Evolutionary conservation across 2,113 vertebrate species (phyloP).

Genomic region (Sisor rabdophorus): DNA sequence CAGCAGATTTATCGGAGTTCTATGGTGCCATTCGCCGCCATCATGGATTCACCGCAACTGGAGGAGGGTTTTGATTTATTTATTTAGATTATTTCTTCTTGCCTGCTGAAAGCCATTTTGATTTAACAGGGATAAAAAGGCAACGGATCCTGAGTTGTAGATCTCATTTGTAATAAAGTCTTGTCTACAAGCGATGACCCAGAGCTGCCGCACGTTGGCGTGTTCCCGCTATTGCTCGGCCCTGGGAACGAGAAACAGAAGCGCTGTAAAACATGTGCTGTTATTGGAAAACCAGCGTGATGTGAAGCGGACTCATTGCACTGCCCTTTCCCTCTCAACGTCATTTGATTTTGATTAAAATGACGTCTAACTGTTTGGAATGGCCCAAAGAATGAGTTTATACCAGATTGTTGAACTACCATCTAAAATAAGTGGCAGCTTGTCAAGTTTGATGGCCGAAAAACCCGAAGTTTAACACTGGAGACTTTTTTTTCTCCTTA

Average conservation of each 20-base stretch:
- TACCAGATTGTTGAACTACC: too few species aligned
- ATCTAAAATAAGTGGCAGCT: not conserved
- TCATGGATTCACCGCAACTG: conserved; percentile 59
- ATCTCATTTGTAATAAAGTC: conserved; percentile 42
- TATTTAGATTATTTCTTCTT: conserved; percentile 54
- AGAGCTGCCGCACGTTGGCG: too few species aligned
- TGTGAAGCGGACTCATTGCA: not conserved
- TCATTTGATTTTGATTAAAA: too few species aligned
- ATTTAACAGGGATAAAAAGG: conserved; percentile 46
- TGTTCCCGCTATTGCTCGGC: not conserved
- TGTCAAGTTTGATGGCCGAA: not conserved
- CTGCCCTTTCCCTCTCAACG: too few species aligned
- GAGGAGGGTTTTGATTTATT: conserved; percentile 62
- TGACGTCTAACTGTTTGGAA: too few species aligned
- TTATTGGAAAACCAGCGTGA: not conserved
- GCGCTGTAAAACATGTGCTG: not conserved
- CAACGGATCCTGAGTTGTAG: conserved; percentile 30
- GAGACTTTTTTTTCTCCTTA: not conserved
- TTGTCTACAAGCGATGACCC: conserved; percentile 22
- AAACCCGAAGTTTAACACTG: not conserved
- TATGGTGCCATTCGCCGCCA: conserved; percentile 51
- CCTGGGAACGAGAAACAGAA: not conserved
- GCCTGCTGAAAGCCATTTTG: conserved; percentile 47
- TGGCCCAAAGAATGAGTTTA: too few species aligned
- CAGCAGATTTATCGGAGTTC: conserved; percentile 61